Base-by-base conservation (phyloP, 2,797 vertebrate genomes). In the Cirrhinus mrigala region DNA sequence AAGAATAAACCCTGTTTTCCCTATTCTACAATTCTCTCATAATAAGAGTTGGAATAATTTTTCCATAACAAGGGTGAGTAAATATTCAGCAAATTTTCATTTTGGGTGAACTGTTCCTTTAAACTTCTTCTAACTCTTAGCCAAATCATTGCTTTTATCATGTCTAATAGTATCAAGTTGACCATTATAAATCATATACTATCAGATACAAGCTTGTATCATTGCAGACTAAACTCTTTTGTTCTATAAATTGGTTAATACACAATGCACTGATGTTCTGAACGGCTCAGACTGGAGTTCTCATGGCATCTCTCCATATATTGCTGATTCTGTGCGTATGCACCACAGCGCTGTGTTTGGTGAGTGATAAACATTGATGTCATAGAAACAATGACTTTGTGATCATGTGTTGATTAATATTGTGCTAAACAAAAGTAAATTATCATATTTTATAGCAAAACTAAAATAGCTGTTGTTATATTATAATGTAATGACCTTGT, bases 241-340 rank as follows among this genome's bases (percentile, higher is more conserved):
- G 48, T 16, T 9, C 4, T 16, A 7, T 50, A 54, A 40, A 54
- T 3, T 80, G 54, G 86, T 77, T 0, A 8, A 7, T 71, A 1
- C 48, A 68, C 77, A 9, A 69, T 12, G 15, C 77, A 37, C 73
- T 22, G 22, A 58, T 40, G n/a, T 76, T 44, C 44, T 24, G 33
- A 33, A 33, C 1, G 24, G 27, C 16, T 9, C 24, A 81, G 12
- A 81, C 6, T 68, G 15, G 12, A 5, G 15, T 1, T 37, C 70
- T 8, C 74, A 93, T 93, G 94, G 54, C 24, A 0, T 81, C 88
- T 83, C 64, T 71, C 58, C 70, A 66, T 73, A 56, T 83, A 0
- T 3, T 90, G 66, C 86, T 94, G 58, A 0, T 93, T 12, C 52
- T 91, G 27, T 79, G 82, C 24, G 33, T 90, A 75, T 89, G 74